Evolutionary conservation across 1,140 invertebrate genomes (phyloP).

Genomic region (Acromyrmex heyeri): DNA sequence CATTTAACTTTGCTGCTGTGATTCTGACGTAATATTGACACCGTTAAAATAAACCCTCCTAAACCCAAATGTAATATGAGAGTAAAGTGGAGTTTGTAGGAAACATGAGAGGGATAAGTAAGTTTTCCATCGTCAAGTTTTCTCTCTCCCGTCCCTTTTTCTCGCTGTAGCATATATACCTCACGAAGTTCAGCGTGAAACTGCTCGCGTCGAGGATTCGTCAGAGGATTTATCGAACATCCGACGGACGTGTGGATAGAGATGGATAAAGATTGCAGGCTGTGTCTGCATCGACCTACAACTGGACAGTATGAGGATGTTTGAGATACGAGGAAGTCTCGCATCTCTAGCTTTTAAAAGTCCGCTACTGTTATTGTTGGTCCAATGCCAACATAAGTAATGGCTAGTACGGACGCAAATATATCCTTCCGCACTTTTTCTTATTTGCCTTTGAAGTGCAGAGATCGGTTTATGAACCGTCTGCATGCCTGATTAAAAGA

Average conservation of each 20-base stretch:
- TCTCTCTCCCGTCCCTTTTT: background rate
- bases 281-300: constrained; percentile 13
- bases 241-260: constrained; percentile 60
- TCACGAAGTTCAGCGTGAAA: constrained; percentile 3
- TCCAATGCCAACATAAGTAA: constrained; percentile 73
- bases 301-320: constrained; percentile 36
- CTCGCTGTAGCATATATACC: background rate
- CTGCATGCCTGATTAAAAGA: constrained; percentile 9
- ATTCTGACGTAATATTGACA: constrained; percentile 30
- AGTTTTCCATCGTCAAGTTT: background rate
- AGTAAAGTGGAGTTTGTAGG: constrained; percentile 26
- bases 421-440: constrained; percentile 65
- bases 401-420: constrained; percentile 65
- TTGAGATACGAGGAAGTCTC: constrained; percentile 59
- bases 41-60: constrained; percentile 10
- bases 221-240: constrained; percentile 62
- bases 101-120: constrained; percentile 1
- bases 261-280: constrained; percentile 33
- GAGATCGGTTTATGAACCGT: constrained; percentile 16
- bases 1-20: constrained; percentile 6
- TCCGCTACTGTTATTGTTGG: constrained; percentile 73
- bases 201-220: background rate
- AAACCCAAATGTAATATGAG: constrained; percentile 38
- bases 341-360: constrained; percentile 71
- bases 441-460: constrained; percentile 45